These are phyloP conservation scores for Pteronotus mesoamericanus DNA, from an alignment of 2,797 vertebrate species.

Conservation along the genomic window DNA sequence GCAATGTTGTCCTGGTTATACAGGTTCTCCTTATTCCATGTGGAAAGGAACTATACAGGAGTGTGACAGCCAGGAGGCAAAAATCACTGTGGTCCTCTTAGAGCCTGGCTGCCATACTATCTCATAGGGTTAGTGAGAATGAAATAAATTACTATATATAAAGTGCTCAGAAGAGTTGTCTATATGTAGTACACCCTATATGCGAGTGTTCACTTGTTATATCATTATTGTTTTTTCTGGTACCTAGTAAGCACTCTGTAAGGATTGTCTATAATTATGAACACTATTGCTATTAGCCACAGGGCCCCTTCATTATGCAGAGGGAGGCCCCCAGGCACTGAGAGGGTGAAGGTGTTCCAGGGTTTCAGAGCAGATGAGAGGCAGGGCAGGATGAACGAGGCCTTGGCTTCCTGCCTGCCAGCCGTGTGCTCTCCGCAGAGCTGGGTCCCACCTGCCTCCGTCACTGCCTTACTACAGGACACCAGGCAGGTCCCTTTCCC, in stretches of 20 bases:
- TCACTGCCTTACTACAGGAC: background rate
- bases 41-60: background rate
- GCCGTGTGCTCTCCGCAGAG: background rate
- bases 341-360: background rate
- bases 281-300: background rate
- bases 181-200: accelerated
- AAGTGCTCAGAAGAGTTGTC: background rate
- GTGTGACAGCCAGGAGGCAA: background rate
- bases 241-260: background rate
- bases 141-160: background rate
- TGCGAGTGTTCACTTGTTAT: background rate
- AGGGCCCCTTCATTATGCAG: background rate
- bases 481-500: background rate
- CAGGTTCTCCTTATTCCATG: background rate
- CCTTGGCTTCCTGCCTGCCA: background rate
- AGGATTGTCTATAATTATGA: background rate
- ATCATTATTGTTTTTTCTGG: background rate
- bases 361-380: background rate
- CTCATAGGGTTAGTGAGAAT: background rate
- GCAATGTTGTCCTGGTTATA: background rate
- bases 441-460: background rate
- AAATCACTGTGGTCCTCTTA: background rate
- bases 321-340: background rate
- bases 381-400: background rate
- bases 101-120: background rate